Base-by-base conservation (phyloP, 2,113 vertebrate species). In the Camelus dromedarius region DNA sequence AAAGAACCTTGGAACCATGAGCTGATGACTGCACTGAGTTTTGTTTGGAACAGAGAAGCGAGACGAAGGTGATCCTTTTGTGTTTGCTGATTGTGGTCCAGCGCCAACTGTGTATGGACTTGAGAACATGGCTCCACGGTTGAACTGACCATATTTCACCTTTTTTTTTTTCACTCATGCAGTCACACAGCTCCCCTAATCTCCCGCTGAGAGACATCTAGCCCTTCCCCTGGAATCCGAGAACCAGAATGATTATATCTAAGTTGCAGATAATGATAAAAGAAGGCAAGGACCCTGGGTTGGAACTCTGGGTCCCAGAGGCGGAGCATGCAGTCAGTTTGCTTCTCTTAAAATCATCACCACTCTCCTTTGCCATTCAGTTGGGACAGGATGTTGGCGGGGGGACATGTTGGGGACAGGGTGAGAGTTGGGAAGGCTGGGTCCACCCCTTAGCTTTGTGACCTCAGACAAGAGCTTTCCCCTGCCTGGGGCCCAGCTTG, bases 101-200 rank as follows among this genome's bases (percentile, higher is more conserved):
- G 35, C 24, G 20, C 30, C 32, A 20, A 1, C 0, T 8, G n/a
- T 30, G n/a, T 8, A 1, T 2, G 15, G 48, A 46, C n/a, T 8
- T 30, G 8, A 20, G n/a, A 48, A 13, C 14, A 4, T 0, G 5
- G 70, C 46, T 35, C 1, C 0, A 0, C 26, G 38, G 62, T 38
- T 64, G 24, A 42, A 6, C 14, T 60, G 15, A 8, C 24, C 13
- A 20, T 62, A 22, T 69, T 30, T n/a, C 11, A 22, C 14, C 6
- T 42, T 46, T 54, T 35, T 38, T 42, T 60, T 18, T 22, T 50
- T 87, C 9, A 18, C 9, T 62, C 46, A 14, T 1, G 38, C 2
- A 4, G 30, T 54, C 24, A 60, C 7, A 28, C 13, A 9, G 42
- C 38, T 6, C 18, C 32, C 35, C 20, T 3, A 24, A 0, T 3